Evolutionary conservation across 1,140 invertebrate genomes (phyloP).

Genomic region (Halictus rubicundus): DNA sequence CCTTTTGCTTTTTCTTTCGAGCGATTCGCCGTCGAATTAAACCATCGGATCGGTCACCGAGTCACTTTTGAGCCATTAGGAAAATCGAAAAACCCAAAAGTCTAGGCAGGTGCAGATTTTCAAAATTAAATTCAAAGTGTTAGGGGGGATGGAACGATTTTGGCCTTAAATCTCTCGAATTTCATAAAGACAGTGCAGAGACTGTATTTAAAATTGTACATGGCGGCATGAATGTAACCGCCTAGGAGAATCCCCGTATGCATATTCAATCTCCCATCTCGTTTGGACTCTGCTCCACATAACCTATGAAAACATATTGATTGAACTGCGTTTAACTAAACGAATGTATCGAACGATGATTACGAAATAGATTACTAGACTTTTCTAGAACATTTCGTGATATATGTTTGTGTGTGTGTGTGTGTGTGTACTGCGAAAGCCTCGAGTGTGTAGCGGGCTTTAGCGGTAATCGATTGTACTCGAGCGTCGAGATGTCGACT

Average conservation of each 20-base stretch:
- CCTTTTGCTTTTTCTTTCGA: not conserved
- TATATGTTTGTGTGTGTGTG: not conserved
- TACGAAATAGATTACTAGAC: not conserved
- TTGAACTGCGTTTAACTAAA: not conserved
- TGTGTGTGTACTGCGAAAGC: not conserved
- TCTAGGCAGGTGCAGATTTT: too few relatives aligned
- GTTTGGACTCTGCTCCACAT: too few relatives aligned
- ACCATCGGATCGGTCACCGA: not conserved
- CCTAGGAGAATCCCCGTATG: too few relatives aligned
- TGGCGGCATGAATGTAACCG: too few relatives aligned
- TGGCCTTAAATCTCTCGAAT: too few relatives aligned
- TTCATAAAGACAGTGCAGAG: too few relatives aligned
- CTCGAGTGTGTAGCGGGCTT: not conserved
- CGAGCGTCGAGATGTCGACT: constrained; percentile 23
- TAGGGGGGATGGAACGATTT: too few relatives aligned
- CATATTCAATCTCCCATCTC: too few relatives aligned
- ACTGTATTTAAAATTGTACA: too few relatives aligned
- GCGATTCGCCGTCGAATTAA: not conserved
- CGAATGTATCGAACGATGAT: not conserved
- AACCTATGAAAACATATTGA: too few relatives aligned
- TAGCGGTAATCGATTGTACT: constrained; percentile 7
- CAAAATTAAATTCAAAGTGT: too few relatives aligned
- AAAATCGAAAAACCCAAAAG: too few relatives aligned
- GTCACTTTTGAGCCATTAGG: not conserved
- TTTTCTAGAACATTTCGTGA: not conserved